Evolutionary conservation across 2,797 vertebrate genomes (phyloP), one percentile per base, ranked within the genome.

Genomic region (Hipposideros larvatus): DNA sequence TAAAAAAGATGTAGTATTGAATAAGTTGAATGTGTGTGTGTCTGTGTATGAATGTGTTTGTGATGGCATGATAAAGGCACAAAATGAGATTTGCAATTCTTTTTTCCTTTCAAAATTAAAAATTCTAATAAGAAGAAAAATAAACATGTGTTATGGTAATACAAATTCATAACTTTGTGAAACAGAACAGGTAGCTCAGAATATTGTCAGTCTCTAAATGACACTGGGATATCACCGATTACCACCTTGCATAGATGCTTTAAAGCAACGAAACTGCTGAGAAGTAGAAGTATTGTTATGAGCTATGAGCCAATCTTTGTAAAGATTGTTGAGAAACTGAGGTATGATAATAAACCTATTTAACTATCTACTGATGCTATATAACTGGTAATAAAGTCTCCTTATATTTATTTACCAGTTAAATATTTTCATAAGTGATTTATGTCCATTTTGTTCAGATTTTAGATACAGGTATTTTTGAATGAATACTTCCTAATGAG

Each of bases 361-460:
- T 43, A 89, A 71, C 31, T 78, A 59, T 66, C 70, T 68, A 13
- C 5, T 24, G 2, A 84, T 87, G 46, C 37, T 48, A 1, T 53
- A 1, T 61, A 85, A n/a, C 13, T 73, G 41, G n/a, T 57, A 78
- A 73, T 77, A 92, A 92, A 83, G 55, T 78, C 46, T 68, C 28
- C 11, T 75, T 77, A 41, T 83, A 21, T 41, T 86, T 79, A 77
- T 53, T 24, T 90, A 73, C 21, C 5, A 94, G 37, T 84, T 82
- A 78, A 90, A 71, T 73, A 26, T 63, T 94, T 92, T 87, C 43
- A 59, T 63, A 92, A 80, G 22, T 90, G 13, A 87, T 46, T 91
- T 92, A 63, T 77, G 7, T 7, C 26, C 22, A 41, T 74, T 53
- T 51, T 51, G 48, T 51, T 15, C 48, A 51, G 14, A 51, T 51